Percentiles rank a stretch among this genome's conserved stretches.
Evolutionary conservation across 2,797 vertebrate genomes (phyloP).

Genomic region (Echiichthys vipera): DNA sequence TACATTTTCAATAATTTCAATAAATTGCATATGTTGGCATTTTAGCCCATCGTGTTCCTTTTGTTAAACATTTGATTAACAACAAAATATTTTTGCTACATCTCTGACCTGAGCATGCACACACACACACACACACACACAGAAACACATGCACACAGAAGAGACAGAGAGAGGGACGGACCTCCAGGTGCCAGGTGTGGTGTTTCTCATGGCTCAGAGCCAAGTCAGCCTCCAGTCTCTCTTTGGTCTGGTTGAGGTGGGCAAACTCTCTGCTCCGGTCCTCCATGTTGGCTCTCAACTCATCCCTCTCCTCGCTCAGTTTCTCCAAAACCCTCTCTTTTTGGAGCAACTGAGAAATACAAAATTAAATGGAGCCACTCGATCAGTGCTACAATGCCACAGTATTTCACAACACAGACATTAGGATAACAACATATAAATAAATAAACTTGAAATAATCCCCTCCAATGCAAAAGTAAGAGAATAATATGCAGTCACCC

Average conservation of each 20-base stretch:
- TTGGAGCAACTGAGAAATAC: slow-evolving; percentile 50
- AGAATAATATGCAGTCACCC: slow-evolving; percentile 1
- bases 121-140: too few species aligned
- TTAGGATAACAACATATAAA: neutral
- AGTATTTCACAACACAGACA: neutral
- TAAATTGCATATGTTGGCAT: neutral
- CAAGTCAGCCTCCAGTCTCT: slow-evolving; percentile 67
- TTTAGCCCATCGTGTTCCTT: neutral
- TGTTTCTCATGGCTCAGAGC: slow-evolving; percentile 61
- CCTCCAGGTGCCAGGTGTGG: slow-evolving; percentile 62
- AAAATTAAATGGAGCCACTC: slow-evolving; percentile 27
- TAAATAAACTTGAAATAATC: neutral
- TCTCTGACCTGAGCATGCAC: neutral
- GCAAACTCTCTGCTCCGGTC: slow-evolving; percentile 35
- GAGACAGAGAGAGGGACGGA: slow-evolving; percentile 17
- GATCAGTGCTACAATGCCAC: neutral
- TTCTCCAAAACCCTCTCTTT: slow-evolving; percentile 34
- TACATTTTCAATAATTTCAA: too few species aligned
- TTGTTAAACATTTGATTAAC: neutral
- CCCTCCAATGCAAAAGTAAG: neutral
- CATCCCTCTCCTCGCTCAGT: slow-evolving; percentile 49
- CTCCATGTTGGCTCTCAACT: slow-evolving; percentile 64
- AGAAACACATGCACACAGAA: neutral
- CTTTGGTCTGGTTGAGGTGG: slow-evolving; percentile 55
- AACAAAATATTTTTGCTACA: neutral